These are phyloP conservation scores for Pteropus alecto DNA, from an alignment of 2,113 vertebrate genomes.

Conservation along the genomic window DNA sequence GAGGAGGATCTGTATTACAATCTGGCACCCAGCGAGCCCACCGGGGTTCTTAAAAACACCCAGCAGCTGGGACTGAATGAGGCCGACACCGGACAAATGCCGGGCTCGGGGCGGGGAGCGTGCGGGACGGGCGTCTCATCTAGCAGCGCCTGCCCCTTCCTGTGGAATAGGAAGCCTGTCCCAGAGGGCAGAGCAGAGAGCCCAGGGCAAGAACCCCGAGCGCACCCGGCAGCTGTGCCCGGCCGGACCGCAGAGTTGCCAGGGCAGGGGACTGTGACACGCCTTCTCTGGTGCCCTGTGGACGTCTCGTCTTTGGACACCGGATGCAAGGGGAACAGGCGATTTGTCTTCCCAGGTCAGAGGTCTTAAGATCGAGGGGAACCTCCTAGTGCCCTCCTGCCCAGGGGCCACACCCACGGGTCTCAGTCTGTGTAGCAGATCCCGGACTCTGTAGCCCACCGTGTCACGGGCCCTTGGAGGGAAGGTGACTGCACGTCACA, in stretches of 20 bases:
- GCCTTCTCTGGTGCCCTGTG: background rate
- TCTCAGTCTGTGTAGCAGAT: background rate
- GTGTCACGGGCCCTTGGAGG: background rate
- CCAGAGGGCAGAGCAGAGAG: background rate
- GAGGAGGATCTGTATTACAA: background rate
- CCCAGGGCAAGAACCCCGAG: background rate
- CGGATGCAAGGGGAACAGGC: background rate
- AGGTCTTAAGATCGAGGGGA: background rate
- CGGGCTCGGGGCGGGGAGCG: background rate
- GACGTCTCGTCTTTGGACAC: background rate
- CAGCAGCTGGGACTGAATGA: background rate
- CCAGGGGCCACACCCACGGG: background rate
- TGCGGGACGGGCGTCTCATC: no score
- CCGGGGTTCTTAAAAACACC: background rate
- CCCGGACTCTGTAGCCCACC: no score
- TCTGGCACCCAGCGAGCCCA: background rate
- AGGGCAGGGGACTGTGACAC: background rate
- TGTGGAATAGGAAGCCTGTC: background rate
- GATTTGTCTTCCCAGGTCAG: background rate
- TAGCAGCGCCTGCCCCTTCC: no score
- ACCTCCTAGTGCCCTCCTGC: background rate
- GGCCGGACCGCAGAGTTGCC: background rate
- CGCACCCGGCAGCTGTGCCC: background rate
- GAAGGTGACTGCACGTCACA: background rate
- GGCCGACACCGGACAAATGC: background rate